These are phyloP conservation scores for Napeogenes inachia DNA, from an alignment of 2,888 invertebrate species.

Conservation along the genomic window DNA sequence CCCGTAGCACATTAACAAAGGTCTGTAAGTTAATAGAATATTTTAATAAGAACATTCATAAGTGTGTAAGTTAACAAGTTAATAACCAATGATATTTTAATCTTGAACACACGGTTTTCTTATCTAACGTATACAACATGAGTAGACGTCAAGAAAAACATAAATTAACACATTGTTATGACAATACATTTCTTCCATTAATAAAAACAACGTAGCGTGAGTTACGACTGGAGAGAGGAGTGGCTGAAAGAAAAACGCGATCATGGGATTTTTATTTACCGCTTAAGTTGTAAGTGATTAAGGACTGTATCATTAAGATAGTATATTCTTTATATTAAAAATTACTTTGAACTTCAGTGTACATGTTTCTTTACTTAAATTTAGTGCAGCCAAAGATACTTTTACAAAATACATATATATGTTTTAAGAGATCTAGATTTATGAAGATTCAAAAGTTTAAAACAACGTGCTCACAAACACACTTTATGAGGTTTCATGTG, in stretches of 20 bases:
- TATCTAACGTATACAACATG: neutral
- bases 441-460: neutral
- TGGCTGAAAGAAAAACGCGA: constrained; percentile 26
- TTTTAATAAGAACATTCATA: no score
- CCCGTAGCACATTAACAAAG: no score
- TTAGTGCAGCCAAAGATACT: no score
- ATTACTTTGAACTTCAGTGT: neutral
- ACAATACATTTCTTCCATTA: constrained; percentile 47
- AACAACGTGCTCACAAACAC: neutral
- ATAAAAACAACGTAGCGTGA: constrained; percentile 42
- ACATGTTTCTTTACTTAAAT: no score
- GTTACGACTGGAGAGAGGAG: constrained; percentile 44
- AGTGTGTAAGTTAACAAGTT: no score
- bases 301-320: neutral
- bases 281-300: neutral
- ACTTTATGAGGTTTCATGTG: neutral
- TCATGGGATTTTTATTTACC: constrained; percentile 21
- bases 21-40: no score
- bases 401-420: neutral
- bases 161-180: constrained; percentile 35
- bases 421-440: neutral
- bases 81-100: no score
- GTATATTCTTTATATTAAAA: neutral
- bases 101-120: no score
- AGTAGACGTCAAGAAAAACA: constrained; percentile 9